Conservation (phyloP, 2,113 vertebrate species). For the Geococcyx californianus region DNA sequence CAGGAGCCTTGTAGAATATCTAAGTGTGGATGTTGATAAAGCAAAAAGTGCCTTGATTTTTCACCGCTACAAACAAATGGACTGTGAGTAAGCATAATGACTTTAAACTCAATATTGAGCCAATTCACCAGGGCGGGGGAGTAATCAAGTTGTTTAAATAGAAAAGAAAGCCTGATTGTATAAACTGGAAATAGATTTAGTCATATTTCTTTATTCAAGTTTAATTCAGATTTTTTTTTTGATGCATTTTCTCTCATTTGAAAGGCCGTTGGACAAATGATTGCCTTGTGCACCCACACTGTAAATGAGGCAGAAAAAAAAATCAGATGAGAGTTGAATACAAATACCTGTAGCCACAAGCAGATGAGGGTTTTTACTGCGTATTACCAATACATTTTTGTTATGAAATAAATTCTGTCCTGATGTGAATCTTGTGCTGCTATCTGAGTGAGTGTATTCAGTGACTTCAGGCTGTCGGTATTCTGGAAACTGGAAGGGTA, state of each 20-base stretch:
- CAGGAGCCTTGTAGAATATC: constrained; percentile 82
- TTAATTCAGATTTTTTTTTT: not conserved
- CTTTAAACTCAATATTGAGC: not conserved
- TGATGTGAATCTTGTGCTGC: not conserved
- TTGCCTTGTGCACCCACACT: not conserved
- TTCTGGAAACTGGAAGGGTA: not conserved
- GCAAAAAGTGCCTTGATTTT: constrained; percentile 90
- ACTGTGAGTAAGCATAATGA: constrained; percentile 82
- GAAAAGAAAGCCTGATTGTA: not conserved
- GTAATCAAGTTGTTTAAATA: not conserved
- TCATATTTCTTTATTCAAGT: not conserved
- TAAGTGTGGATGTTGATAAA: constrained; percentile 87
- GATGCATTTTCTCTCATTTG: not conserved
- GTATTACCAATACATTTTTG: not conserved
- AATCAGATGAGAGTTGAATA: not conserved
- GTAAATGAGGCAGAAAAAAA: not conserved
- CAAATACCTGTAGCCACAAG: not conserved
- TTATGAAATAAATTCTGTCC: not conserved
- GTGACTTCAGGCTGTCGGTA: not conserved
- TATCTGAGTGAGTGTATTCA: not conserved
- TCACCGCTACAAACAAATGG: constrained; percentile 92
- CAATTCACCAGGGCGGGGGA: rapidly evolving
- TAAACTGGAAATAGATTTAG: not conserved
- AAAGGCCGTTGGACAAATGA: not conserved
- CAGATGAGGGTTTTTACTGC: not conserved